Conservation (phyloP, 2,797 vertebrate genomes). For the Luscinia megarhynchos region DNA sequence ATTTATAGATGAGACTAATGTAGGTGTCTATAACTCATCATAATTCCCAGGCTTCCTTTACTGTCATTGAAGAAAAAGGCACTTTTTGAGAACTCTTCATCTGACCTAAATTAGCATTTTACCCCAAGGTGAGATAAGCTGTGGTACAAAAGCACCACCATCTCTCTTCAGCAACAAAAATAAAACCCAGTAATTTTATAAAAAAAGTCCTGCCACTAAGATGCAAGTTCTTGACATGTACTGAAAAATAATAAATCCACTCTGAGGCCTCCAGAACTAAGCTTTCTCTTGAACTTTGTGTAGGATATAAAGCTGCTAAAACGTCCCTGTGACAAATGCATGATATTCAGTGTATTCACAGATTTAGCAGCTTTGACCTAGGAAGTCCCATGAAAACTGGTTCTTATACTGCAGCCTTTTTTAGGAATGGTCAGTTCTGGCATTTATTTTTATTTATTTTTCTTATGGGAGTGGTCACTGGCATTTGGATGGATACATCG, state of each 20-base stretch:
- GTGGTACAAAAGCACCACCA: not conserved
- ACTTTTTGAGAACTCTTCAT: not conserved
- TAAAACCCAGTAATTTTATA: not conserved
- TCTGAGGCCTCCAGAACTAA: not conserved
- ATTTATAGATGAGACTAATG: not conserved
- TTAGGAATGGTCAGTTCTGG: not conserved
- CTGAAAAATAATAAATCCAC: not conserved
- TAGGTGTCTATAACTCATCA: not conserved
- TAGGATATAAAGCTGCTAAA: constrained; percentile 4
- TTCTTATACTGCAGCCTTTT: not conserved
- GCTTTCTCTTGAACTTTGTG: not conserved
- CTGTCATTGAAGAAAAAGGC: not conserved
- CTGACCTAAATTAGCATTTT: not conserved
- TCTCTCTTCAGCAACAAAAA: not conserved
- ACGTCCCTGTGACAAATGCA: not conserved
- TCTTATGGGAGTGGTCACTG: not conserved
- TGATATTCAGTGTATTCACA: not conserved
- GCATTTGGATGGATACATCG: not conserved
- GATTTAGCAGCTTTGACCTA: not conserved
- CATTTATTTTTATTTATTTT: not conserved
- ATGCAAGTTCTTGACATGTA: not conserved
- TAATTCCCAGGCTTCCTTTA: not conserved
- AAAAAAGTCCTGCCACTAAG: not conserved
- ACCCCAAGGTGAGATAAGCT: not conserved
- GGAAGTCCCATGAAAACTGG: not conserved